These are phyloP conservation scores for Lasius fuliginosus DNA, from an alignment of 2,888 invertebrate species.

Conservation along the genomic window DNA sequence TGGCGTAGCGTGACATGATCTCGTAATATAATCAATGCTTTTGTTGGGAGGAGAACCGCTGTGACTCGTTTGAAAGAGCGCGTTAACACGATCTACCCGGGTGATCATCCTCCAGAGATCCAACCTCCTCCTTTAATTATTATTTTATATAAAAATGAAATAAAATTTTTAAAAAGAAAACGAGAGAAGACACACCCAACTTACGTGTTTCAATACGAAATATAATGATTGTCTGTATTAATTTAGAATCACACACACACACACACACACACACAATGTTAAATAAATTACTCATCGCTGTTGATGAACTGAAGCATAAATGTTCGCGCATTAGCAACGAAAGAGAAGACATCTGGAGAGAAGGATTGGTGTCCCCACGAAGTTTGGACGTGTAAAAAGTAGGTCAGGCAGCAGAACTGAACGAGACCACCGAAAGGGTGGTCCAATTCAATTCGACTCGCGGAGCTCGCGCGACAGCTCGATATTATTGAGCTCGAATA, in stretches of 20 bases:
- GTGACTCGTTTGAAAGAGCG: conserved; percentile 43
- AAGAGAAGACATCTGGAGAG: not conserved
- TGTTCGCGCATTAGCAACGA: not conserved
- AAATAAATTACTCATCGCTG: not conserved
- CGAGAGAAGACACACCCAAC: not conserved
- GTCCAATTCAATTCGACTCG: conserved; percentile 35
- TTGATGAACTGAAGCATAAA: not conserved
- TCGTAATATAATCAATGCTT: conserved; percentile 50
- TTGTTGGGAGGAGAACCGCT: conserved; percentile 17
- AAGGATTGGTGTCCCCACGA: conserved; percentile 34
- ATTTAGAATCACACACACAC: not conserved
- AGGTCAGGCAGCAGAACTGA: conserved; percentile 46
- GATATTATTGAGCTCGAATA: conserved; percentile 70
- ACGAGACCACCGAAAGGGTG: not conserved
- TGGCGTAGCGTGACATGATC: conserved; percentile 33
- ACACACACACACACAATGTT: not conserved
- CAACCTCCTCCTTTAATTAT: too few species aligned
- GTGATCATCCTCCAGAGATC: not conserved
- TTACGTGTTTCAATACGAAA: not conserved
- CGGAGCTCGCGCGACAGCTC: conserved; percentile 58
- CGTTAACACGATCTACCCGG: not conserved
- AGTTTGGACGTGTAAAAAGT: conserved; percentile 40
- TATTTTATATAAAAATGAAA: too few species aligned
- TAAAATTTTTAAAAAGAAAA: not conserved
- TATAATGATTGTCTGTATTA: not conserved